These are phyloP conservation scores for Dolichomitus sp. DNA, from an alignment of 2,888 invertebrate genomes.

Conservation along the genomic window DNA sequence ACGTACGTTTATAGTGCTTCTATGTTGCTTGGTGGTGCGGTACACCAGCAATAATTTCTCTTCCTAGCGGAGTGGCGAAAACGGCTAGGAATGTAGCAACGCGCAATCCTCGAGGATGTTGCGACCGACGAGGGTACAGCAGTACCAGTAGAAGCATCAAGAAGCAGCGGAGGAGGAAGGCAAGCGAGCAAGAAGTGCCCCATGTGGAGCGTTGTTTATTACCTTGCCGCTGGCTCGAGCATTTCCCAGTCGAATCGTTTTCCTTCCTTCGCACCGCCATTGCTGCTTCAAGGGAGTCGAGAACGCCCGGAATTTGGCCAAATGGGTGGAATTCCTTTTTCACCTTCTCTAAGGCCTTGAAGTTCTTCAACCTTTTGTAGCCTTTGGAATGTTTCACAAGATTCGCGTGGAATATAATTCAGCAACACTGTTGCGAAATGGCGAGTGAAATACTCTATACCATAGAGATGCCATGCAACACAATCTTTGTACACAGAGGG, in stretches of 20 bases:
- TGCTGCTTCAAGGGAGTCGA: neutral
- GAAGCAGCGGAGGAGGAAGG: neutral
- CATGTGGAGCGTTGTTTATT: slow-evolving; percentile 62
- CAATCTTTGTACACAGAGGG: neutral
- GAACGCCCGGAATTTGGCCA: slow-evolving; percentile 42
- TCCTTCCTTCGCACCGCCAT: slow-evolving; percentile 31
- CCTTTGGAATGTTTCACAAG: neutral
- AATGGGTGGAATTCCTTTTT: slow-evolving; percentile 50
- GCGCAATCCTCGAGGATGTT: slow-evolving; percentile 57
- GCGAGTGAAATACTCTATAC: neutral
- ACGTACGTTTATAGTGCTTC: slow-evolving; percentile 15
- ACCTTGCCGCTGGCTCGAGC: slow-evolving; percentile 35
- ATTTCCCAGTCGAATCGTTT: slow-evolving; percentile 46
- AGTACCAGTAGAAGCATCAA: neutral
- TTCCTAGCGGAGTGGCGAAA: slow-evolving; percentile 23
- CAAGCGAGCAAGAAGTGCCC: slow-evolving; percentile 45
- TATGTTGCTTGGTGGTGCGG: slow-evolving; percentile 29
- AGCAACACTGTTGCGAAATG: neutral
- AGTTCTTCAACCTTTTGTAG: slow-evolving; percentile 18
- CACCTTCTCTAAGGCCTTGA: neutral
- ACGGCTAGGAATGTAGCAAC: slow-evolving; percentile 30
- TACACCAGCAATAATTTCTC: slow-evolving; percentile 59
- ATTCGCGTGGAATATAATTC: neutral
- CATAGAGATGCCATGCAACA: neutral
- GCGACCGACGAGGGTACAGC: slow-evolving; percentile 20